These are phyloP conservation scores for Busseola fusca DNA, from an alignment of 2,888 invertebrate species.

Conservation along the genomic window DNA sequence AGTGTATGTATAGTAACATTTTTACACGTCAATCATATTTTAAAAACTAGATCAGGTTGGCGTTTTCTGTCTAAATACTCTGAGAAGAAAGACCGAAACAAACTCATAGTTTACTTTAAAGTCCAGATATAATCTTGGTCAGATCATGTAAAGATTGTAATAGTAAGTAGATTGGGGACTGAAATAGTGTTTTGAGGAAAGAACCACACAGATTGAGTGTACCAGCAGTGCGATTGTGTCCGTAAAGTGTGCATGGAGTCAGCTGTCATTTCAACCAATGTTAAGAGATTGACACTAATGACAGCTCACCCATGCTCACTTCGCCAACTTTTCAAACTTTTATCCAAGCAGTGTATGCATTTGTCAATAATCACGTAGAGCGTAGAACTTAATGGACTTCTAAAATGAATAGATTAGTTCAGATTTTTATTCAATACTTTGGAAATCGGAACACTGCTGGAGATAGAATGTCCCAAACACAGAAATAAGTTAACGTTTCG, in stretches of 20 bases:
- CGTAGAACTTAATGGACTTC: background rate
- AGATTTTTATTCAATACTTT: background rate
- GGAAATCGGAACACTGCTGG: background rate
- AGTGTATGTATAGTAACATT: background rate
- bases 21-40: background rate
- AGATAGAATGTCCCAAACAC: background rate
- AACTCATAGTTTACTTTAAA: background rate
- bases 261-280: too few relatives aligned
- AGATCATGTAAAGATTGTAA: background rate
- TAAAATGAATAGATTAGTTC: background rate
- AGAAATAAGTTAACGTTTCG: background rate
- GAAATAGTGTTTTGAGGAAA: background rate
- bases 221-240: too few relatives aligned
- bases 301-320: too few relatives aligned
- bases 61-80: background rate
- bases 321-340: too few relatives aligned
- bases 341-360: background rate
- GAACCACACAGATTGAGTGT: background rate
- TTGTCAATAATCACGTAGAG: background rate
- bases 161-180: background rate
- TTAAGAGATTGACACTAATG: too few relatives aligned
- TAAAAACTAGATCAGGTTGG: background rate
- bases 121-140: background rate
- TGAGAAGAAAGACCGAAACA: background rate
- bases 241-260: too few relatives aligned